Evolutionary conservation across 2,113 vertebrate genomes (phyloP).

Genomic region (Triplophysa rosa): DNA sequence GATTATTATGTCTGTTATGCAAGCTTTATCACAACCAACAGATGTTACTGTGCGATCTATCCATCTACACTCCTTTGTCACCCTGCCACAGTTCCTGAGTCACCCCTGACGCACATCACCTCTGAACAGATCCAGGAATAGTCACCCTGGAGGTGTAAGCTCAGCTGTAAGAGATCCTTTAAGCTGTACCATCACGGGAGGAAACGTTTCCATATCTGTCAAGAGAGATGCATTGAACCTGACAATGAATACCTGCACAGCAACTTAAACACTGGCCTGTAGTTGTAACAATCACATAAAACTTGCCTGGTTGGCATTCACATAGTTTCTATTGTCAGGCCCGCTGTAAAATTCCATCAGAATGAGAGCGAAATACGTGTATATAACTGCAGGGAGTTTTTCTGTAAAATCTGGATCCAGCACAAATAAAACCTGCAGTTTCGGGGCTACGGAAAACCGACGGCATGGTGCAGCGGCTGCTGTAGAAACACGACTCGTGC

Average conservation of each 20-base stretch:
- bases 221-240: conserved; percentile 29
- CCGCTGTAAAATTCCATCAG: conserved; percentile 40
- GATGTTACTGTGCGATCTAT: conserved; percentile 3
- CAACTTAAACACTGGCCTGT: conserved; percentile 39
- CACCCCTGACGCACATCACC: conserved; percentile 14
- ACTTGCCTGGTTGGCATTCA: conserved; percentile 48
- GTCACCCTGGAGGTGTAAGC: conserved; percentile 1
- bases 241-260: conserved; percentile 23
- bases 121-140: not conserved
- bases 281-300: conserved; percentile 39
- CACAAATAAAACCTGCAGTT: conserved; percentile 43
- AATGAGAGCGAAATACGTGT: conserved; percentile 37
- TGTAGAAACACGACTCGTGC: not conserved
- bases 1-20: not conserved
- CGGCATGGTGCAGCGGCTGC: not conserved
- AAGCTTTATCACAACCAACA: conserved; percentile 1
- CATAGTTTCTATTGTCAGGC: conserved; percentile 39
- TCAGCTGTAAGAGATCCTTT: not conserved
- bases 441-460: conserved; percentile 25
- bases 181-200: not conserved
- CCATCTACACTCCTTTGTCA: conserved; percentile 19
- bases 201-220: conserved; percentile 3
- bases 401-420: conserved; percentile 43
- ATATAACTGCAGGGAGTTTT: conserved; percentile 43
- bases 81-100: conserved; percentile 3